Percentiles rank a stretch among this genome's conserved stretches.
These are phyloP conservation scores for Choreutis nemorana DNA, from an alignment of 2,888 invertebrate genomes.

Conservation along the genomic window DNA sequence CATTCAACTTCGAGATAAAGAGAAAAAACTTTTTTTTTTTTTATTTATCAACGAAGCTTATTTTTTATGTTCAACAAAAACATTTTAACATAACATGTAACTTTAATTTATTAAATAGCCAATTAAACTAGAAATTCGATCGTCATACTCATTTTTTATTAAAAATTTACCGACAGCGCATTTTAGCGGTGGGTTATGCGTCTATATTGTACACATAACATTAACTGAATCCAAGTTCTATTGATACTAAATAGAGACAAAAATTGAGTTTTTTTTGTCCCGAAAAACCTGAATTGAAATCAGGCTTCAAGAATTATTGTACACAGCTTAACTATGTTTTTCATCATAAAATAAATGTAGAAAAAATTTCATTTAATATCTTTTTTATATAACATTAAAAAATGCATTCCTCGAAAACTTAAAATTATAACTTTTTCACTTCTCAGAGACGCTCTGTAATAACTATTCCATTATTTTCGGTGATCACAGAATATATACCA, in stretches of 20 bases:
- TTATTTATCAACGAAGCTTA: too few relatives aligned
- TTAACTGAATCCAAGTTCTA: conserved; percentile 55
- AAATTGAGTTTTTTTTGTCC: too few relatives aligned
- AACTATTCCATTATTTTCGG: conserved; percentile 56
- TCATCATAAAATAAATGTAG: conserved; percentile 54
- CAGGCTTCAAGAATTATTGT: conserved; percentile 47
- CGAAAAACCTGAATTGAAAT: conserved; percentile 30
- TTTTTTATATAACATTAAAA: conserved; percentile 41
- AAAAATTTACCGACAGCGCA: conserved; percentile 48
- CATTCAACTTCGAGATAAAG: too few relatives aligned
- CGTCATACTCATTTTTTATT: conserved; percentile 42
- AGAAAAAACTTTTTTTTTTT: too few relatives aligned
- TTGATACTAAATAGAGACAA: conserved; percentile 43
- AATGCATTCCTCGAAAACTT: conserved; percentile 49
- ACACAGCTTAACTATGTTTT: conserved; percentile 59
- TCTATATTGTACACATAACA: conserved; percentile 19
- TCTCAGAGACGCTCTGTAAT: conserved; percentile 47
- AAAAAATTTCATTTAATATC: conserved; percentile 36
- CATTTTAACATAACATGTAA: conserved; percentile 32
- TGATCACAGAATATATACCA: conserved; percentile 55
- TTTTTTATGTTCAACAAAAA: too few relatives aligned
- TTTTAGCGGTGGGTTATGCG: conserved; percentile 20
- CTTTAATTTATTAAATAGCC: conserved; percentile 35
- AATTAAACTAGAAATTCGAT: conserved; percentile 36
- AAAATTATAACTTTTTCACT: conserved; percentile 47